These are phyloP conservation scores for Tichodroma muraria DNA, from an alignment of 2,113 vertebrate species.

Conservation along the genomic window DNA sequence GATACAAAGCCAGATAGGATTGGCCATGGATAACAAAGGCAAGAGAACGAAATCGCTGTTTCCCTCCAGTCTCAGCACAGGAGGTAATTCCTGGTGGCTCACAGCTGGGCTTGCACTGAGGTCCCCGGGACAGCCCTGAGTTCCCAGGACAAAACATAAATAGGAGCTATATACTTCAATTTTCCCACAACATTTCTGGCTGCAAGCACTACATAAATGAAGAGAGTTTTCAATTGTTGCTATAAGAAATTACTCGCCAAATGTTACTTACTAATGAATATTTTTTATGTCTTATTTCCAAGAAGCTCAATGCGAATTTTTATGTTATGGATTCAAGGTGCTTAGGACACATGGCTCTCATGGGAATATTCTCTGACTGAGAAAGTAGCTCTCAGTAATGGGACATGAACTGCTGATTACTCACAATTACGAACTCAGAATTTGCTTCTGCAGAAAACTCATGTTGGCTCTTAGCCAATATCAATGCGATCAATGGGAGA, in stretches of 20 bases:
- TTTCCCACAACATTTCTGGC: background rate
- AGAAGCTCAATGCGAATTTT: background rate
- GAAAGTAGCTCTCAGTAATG: background rate
- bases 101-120: background rate
- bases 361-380: background rate
- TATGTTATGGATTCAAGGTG: background rate
- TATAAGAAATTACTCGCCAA: background rate
- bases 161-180: background rate
- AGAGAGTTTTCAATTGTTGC: background rate
- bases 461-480: background rate
- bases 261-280: background rate
- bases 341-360: background rate
- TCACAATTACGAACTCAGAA: background rate
- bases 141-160: background rate
- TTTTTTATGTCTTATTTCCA: background rate
- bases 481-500: background rate
- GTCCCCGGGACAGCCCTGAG: background rate
- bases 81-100: accelerated
- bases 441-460: background rate
- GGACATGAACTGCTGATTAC: background rate
- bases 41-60: background rate
- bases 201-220: background rate
- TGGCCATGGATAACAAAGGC: accelerated
- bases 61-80: background rate
- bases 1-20: background rate